phyloP scores from a whole-genome alignment of 2,797 vertebrate genomes.

The Epinephelus awoara region DNA sequence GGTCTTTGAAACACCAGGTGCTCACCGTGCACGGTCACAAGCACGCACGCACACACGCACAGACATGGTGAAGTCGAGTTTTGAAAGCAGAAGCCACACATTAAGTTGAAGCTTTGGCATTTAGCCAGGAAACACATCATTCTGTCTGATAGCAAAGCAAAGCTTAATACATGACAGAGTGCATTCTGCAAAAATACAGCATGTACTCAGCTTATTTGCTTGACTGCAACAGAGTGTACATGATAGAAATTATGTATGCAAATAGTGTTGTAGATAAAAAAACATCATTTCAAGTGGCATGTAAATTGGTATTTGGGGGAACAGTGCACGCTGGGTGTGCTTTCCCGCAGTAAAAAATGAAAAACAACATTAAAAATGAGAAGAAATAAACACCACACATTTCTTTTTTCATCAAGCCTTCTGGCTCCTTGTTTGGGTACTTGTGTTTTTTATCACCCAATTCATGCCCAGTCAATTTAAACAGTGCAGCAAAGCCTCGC shows the following conservation, averaged over 20 bases:
- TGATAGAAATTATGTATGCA: conserved; percentile 38
- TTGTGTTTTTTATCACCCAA: conserved; percentile 22
- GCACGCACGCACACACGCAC: conserved; percentile 3
- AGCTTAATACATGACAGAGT: conserved; percentile 15
- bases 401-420: conserved; percentile 23
- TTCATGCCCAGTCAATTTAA: conserved; percentile 31
- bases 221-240: conserved; percentile 6
- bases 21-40: conserved; percentile 30
- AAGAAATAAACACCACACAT: neutral
- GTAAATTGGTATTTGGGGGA: conserved; percentile 44
- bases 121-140: conserved; percentile 34
- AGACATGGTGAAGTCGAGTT: conserved; percentile 16
- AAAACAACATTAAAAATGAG: conserved; percentile 2
- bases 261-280: conserved; percentile 34
- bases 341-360: neutral
- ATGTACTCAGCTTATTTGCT: conserved; percentile 15
- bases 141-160: conserved; percentile 39
- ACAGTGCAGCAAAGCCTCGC: conserved; percentile 10
- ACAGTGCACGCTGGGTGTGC: conserved; percentile 3
- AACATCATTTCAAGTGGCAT: conserved; percentile 42
- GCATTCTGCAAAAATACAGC: conserved; percentile 31
- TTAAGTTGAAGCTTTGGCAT: conserved; percentile 52
- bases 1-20: conserved; percentile 73
- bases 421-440: conserved; percentile 3
- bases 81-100: conserved; percentile 35